Evolutionary conservation across 1,140 invertebrate species (phyloP), one percentile per base, ranked within the genome.

Genomic region (Heliconius hewitsoni): DNA sequence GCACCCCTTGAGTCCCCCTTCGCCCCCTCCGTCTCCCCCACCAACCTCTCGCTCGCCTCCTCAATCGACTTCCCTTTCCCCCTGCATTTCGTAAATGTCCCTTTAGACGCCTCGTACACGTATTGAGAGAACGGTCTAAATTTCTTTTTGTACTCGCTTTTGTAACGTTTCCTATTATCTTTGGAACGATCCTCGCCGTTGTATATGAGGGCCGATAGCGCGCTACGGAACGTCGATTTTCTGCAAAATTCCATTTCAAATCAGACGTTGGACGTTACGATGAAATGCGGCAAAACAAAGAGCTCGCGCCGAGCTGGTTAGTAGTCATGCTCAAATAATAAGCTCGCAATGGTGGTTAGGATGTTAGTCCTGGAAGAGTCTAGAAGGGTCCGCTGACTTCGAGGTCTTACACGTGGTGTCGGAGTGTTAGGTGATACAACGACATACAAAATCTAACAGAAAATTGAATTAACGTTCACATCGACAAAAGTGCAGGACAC

Each of bases 61-160:
- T 93, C 90, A 90, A 90, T 90, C 87, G 91, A 86, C 91, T 95
- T 93, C 87, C 93, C 95, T 90, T 95, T 95, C 77, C 91, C 93
- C 92, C 95, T 95, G 88, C 95, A 95, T 95, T 96, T 96, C 83
- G 95, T 95, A 95, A 97, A 96, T 88, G 96, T 96, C 86, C 97
- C 97, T 95, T 97, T 96, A 92, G 95, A 95, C 95, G 95, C 91
- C 92, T 96, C 95, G 95, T 96, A 97, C 90, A 97, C 96, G 94
- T 97, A 97, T 85, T 97, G 96, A 85, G 97, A 97, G 95, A 97
- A 97, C 88, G 97, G 97, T 93, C 97, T 96, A 95, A 97, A 97
- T 94, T 97, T 96, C 95, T 97, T 96, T 95, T 96, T 96, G 95
- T 97, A 97, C 95, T 97, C 97, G 87, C 96, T 96, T 95, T 97